Conservation (phyloP, 1,140 invertebrate genomes). For the Vollenhovia emeryi region DNA sequence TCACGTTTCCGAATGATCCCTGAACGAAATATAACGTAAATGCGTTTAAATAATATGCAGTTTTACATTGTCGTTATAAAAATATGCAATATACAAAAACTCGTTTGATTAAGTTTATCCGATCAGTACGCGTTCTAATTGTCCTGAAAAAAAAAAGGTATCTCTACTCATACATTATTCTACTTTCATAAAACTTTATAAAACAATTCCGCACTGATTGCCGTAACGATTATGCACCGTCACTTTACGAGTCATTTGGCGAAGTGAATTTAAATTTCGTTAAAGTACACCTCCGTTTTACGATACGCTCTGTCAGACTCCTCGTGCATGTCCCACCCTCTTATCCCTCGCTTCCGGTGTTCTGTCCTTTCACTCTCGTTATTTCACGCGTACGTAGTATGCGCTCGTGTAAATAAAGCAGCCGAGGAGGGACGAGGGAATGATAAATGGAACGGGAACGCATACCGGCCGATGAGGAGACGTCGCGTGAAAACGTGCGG, state of each 20-base stretch:
- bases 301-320: neutral
- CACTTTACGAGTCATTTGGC: conserved; percentile 14
- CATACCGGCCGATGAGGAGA: neutral
- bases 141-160: neutral
- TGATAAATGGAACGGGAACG: conserved; percentile 58
- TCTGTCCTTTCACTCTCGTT: conserved; percentile 25
- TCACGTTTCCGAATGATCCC: conserved; percentile 51
- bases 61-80: neutral
- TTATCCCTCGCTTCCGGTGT: conserved; percentile 14
- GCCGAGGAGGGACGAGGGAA: neutral
- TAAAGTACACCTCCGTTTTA: conserved; percentile 15
- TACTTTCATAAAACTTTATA: neutral
- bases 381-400: conserved; percentile 2
- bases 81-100: neutral
- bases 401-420: conserved; percentile 46
- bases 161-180: neutral
- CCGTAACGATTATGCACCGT: neutral
- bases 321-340: neutral
- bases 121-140: neutral
- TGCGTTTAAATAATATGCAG: neutral
- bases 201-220: neutral
- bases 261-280: conserved; percentile 22
- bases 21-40: neutral
- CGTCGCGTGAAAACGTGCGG: conserved; percentile 29
- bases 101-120: neutral